A percentile compares a stretch with the other conserved stretches of the same genome.
These are phyloP conservation scores for Prosapia bicincta DNA, from an alignment of 2,888 invertebrate species.

Conservation along the genomic window DNA sequence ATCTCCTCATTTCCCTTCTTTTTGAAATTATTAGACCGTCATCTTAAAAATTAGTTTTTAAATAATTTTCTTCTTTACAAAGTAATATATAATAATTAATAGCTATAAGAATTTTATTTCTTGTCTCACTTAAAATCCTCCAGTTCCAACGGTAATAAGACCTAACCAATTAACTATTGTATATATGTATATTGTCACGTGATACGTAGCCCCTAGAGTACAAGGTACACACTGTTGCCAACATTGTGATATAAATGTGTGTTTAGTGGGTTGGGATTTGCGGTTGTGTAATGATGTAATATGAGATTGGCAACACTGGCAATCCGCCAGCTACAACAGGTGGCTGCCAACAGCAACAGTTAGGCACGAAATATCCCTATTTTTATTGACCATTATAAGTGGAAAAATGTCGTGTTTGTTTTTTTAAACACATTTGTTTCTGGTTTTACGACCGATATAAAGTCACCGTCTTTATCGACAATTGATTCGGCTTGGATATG, in stretches of 20 bases:
- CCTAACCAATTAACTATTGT: neutral
- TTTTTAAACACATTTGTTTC: neutral
- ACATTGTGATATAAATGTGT: neutral
- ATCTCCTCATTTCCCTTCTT: too few relatives aligned
- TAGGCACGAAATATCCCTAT: neutral
- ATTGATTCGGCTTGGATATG: too few relatives aligned
- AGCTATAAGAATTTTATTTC: too few relatives aligned
- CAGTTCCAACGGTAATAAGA: neutral
- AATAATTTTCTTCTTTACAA: too few relatives aligned
- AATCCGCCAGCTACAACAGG: neutral
- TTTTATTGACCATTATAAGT: neutral
- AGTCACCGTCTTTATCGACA: too few relatives aligned
- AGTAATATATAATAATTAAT: too few relatives aligned
- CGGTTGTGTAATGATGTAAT: neutral
- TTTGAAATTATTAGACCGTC: too few relatives aligned
- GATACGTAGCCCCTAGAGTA: neutral
- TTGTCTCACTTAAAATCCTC: too few relatives aligned
- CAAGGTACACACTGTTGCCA: neutral
- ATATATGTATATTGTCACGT: neutral
- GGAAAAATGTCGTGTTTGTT: neutral
- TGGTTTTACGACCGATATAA: too few relatives aligned
- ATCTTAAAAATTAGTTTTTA: too few relatives aligned
- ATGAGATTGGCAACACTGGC: neutral
- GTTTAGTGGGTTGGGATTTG: neutral
- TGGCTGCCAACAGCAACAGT: neutral